phyloP scores from a whole-genome alignment of 2,113 vertebrate species.

The Callocephalon fimbriatum region DNA sequence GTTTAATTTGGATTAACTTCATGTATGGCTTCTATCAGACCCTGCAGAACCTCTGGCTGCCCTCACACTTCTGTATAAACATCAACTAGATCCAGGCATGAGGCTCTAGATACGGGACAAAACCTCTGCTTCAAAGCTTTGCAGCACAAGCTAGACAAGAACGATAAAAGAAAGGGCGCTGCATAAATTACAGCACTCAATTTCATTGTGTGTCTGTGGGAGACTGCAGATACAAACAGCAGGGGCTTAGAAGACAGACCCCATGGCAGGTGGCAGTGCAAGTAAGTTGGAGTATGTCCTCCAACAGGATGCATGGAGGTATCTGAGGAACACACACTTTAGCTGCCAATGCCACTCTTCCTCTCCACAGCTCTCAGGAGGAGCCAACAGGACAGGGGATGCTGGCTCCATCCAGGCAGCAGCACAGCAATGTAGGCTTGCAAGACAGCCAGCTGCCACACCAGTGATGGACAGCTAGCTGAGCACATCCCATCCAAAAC shows the following conservation, averaged over 20 bases:
- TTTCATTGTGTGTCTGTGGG: neutral
- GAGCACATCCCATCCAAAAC: neutral
- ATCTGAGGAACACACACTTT: neutral
- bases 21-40: neutral
- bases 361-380: neutral
- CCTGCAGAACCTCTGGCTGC: neutral
- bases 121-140: neutral
- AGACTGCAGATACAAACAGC: neutral
- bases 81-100: neutral
- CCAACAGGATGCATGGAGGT: neutral
- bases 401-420: neutral
- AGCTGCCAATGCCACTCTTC: neutral
- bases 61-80: neutral
- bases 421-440: accelerated
- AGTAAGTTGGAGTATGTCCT: neutral
- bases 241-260: neutral
- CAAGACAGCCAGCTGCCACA: neutral
- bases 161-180: neutral
- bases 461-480: neutral
- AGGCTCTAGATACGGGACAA: neutral
- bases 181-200: neutral
- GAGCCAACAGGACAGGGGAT: neutral
- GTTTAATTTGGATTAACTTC: neutral
- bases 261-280: accelerated
- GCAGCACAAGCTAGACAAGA: neutral